A percentile compares a stretch with the other conserved stretches of the same genome.
These are phyloP conservation scores for Cacoxenus indagator DNA, from an alignment of 2,888 invertebrate species.

Conservation along the genomic window DNA sequence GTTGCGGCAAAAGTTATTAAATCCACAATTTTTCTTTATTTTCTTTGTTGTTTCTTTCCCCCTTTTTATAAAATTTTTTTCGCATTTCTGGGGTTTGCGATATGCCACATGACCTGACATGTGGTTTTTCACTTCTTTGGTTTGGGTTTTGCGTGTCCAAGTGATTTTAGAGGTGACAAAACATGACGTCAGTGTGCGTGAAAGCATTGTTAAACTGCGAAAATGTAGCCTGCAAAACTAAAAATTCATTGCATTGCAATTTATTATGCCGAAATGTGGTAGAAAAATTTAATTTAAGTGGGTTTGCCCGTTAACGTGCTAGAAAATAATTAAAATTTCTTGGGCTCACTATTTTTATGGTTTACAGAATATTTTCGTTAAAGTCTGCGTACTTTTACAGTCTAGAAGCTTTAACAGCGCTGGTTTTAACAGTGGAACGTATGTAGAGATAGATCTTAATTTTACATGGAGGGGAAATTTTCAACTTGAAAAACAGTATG, in stretches of 20 bases:
- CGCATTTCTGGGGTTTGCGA: background rate
- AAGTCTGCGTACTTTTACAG: no score
- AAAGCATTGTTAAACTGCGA: background rate
- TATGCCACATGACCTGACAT: background rate
- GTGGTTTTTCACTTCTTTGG: background rate
- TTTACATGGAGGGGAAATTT: no score
- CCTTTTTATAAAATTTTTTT: no score
- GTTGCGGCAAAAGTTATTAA: background rate
- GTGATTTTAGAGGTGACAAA: background rate
- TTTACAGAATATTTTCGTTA: no score
- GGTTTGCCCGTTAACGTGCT: background rate
- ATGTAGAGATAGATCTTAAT: no score
- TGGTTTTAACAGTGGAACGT: no score
- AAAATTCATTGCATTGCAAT: background rate
- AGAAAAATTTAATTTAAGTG: background rate
- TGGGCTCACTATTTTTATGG: no score
- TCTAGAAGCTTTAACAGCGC: no score
- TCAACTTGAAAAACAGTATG: no score
- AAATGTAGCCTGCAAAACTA: background rate
- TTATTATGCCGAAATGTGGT: no score
- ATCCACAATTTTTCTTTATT: background rate
- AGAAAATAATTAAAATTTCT: background rate
- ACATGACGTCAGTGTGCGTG: background rate
- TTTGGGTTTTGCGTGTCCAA: constrained; percentile 5
- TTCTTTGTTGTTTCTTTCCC: background rate